Evolutionary conservation across 1,140 invertebrate species (phyloP), one percentile per base, ranked within the genome.

Genomic region (Drosophila cardini): DNA sequence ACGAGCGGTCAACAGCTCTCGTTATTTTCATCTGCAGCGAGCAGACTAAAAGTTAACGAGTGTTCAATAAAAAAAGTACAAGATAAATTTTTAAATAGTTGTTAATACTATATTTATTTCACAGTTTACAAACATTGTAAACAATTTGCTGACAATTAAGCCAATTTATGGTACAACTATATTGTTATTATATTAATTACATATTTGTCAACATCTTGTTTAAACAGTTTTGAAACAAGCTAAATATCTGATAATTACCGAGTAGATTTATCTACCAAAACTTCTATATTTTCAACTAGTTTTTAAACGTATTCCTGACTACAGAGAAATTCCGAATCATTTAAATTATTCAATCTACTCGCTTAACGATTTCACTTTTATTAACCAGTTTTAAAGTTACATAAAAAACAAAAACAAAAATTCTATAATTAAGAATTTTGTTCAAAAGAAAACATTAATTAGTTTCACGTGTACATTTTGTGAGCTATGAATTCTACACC

Each of bases 401-500:
- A 72, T 36, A 65, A 53, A 62, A 52, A 32, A 40, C 34, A 13
- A 43, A 32, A 34, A 36, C 16, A 21, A 21, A 48, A 9, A 43
- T 56, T 34, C 10, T 64, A 50, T 16, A 52, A 16, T 45, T 57
- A 53, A 43, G 45, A 34, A 72, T 43, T 72, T 38, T 10, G 38
- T 36, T 58, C 2, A 67, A 43, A 72, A 52, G 15, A 57, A 45
- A 13, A 67, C 56, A 69, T 73, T 61, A 73, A 73, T 73, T 69
- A 55, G 34, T 48, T 61, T 32, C 64, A 69, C 71, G 71, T 73
- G 71, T 65, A 48, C 21, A 26, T n/a, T 55, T 48, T 55, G 56
- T 43, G 11, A 55, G 36, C 5, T 18, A 52, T 45, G 18, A 64
- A 40, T 50, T 30, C 21, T 42, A 32, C 34, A 60, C 34, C 21